Evolutionary conservation across 2,113 vertebrate genomes (phyloP), one percentile per base, ranked within the genome.

Genomic region (Nymphicus hollandicus): DNA sequence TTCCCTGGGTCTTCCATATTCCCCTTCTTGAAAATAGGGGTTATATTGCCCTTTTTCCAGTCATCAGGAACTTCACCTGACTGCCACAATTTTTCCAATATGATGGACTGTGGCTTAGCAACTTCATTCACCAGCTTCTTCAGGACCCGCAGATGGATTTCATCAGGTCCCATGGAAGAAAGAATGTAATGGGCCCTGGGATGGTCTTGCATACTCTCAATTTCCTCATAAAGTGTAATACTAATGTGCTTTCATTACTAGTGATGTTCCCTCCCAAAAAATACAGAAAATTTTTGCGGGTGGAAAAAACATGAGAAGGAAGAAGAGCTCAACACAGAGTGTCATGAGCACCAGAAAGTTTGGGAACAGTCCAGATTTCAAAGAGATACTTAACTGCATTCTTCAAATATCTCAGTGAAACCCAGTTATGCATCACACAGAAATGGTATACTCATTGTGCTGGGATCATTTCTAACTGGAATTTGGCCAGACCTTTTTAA

Each of bases 331-430:
- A 93, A 63, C 80, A 46, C 29, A 61, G 79, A 86, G 55, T 46
- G 29, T 93, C 86, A 23, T 7, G 27, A 95, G 86, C 70, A 81
- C 73, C 6, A 68, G 88, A 72, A 68, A 76, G 61, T 79, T 89
- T 97, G 93, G 86, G 93, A 95, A 92, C 14, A 44, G 77, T 93
- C 94, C 95, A 96, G 88, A 93, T 96, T 96, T 97, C 91, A 94
- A 91, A 95, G 89, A 97, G 95, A 97, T 95, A 89, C 79, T 97
- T 97, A 93, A 82, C 81, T 71, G 61, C 97, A 98, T 98, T 98
- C 97, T 92, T 97, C 66, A 93, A 96, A 97, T 97, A 97, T 58
- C 88, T 97, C 61, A 86, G 87, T 79, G 76, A 77, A 96, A 92
- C 81, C 49, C 50, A 73, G 92, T 80, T 95, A 65, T 86, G 88